phyloP scores from a whole-genome alignment of 2,888 invertebrate genomes.

The Xiphydria camelus region DNA sequence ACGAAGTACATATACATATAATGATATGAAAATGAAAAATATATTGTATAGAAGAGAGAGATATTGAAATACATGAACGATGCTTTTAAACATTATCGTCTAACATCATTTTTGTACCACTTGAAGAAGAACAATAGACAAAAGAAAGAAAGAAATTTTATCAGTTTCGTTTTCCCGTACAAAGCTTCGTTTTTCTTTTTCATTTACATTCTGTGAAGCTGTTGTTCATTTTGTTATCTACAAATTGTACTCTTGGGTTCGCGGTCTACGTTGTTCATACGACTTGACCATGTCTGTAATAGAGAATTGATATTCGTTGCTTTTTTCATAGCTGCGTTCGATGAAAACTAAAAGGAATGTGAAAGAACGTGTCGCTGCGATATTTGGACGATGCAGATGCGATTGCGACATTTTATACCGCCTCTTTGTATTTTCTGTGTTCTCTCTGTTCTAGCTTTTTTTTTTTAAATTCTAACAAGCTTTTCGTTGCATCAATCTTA shows the following conservation, averaged over 20 bases:
- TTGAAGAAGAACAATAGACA: too few relatives aligned
- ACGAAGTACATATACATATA: conserved; percentile 54
- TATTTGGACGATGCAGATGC: too few relatives aligned
- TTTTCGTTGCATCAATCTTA: too few relatives aligned
- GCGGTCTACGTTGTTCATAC: too few relatives aligned
- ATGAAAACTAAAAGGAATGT: neutral
- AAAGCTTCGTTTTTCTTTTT: conserved; percentile 2
- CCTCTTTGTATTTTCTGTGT: neutral
- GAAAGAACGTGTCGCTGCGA: too few relatives aligned
- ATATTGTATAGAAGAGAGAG: conserved; percentile 57
- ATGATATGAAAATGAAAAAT: conserved; percentile 52
- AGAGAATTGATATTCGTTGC: too few relatives aligned
- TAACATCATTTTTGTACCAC: conserved; percentile 56
- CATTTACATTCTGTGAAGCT: neutral
- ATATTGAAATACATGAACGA: conserved; percentile 59
- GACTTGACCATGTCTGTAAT: too few relatives aligned
- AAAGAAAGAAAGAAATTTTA: conserved; percentile 47
- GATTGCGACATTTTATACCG: neutral
- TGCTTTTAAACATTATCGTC: conserved; percentile 58
- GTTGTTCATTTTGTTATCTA: neutral
- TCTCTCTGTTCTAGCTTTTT: neutral
- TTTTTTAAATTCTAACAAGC: neutral
- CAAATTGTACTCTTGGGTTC: too few relatives aligned
- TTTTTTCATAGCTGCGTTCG: neutral
- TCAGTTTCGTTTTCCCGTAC: conserved; percentile 33